Evolutionary conservation across 2,113 vertebrate species (phyloP).

Genomic region (Cyanocitta stelleri): DNA sequence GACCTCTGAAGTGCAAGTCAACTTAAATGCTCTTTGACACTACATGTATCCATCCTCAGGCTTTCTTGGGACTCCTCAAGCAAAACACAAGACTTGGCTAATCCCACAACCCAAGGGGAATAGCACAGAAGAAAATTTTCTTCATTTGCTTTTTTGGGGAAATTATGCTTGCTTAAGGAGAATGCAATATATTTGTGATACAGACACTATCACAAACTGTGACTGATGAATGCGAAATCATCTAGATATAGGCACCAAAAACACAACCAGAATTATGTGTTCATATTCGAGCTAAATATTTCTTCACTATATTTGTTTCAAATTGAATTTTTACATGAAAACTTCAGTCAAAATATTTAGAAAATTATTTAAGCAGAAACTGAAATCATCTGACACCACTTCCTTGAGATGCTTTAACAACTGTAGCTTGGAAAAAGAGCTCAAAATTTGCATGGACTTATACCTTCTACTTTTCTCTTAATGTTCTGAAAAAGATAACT

Average conservation of each 20-base stretch:
- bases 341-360: not conserved
- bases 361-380: not conserved
- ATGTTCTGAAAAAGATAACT: not conserved
- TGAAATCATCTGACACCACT: not conserved
- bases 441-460: not conserved
- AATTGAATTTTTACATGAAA: not conserved
- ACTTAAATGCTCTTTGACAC: not conserved
- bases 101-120: not conserved
- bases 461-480: not conserved
- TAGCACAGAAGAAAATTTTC: not conserved
- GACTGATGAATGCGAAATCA: not conserved
- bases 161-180: not conserved
- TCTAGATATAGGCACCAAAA: not conserved
- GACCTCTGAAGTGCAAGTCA: not conserved
- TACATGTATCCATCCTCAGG: not conserved
- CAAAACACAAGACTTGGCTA: not conserved
- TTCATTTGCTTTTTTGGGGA: not conserved
- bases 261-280: not conserved
- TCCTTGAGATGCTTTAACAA: not conserved
- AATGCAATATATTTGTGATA: not conserved
- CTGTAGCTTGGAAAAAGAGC: not conserved
- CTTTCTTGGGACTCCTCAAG: not conserved
- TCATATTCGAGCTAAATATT: not conserved
- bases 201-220: not conserved
- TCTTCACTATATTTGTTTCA: not conserved